Base-by-base conservation (phyloP, 2,888 invertebrate species). In the Chloromyia formosa region DNA sequence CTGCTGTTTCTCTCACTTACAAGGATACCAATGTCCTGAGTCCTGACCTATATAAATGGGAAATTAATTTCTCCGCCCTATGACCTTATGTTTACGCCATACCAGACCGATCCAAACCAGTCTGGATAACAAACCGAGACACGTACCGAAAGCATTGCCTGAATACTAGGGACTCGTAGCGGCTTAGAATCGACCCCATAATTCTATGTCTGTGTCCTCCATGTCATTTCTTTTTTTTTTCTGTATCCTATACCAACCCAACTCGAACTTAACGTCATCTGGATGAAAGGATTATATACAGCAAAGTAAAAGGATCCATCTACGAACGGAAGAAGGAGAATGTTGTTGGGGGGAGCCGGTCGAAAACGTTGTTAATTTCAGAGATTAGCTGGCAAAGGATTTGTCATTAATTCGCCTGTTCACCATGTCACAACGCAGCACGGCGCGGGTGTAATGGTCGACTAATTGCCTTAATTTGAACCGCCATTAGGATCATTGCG, bases 381-480 rank as follows among this genome's bases (percentile, higher is more conserved):
- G 40, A n/a, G 54, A 69, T 69, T 69, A 54, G 40, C 53, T 54
- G 56, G 66, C 10, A 66, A 27, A 69, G 14, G 40, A 27, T 69
- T 69, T 56, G 14, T 20, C 40, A 71, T 71, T 71, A 71, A 56
- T 71, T 58, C 71, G 71, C 40, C 56, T 71, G 71, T 58, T 71
- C 71, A 35, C 56, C 54, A 69, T 54, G 71, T 71, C 40, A 3
- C 27, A 35, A 4, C 27, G 27, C 7, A n/a, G n/a, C 27, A 35
- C 27, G 27, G 7, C n/a, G 40, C 20, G 22, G 40, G 20, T 71
- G 40, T 71, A 71, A 71, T 53, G 71, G 71, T 40, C 40, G 56
- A 71, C 71, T 71, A 71, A 71, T 71, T 71, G 58, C 71, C 42
- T 58, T 27, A 56, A 71, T 71, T 71, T 71, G 71, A 56, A 71